A percentile compares a stretch with the other conserved stretches of the same genome.
Conservation (phyloP, 2,888 invertebrate species). For the Dolomedes plantarius region DNA sequence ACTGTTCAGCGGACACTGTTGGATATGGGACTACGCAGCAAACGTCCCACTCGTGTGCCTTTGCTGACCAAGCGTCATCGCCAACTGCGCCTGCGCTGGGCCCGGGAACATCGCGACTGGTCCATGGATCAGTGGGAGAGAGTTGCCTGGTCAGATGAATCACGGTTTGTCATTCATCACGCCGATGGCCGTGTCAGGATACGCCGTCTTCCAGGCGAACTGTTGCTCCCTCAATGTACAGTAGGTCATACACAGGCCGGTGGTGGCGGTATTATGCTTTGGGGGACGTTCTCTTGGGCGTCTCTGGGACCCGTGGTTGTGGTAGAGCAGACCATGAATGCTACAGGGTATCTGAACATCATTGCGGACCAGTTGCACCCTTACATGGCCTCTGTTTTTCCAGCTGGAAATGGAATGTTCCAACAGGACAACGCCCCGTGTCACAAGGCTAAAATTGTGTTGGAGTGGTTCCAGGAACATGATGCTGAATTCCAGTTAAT, state of each 20-base stretch:
- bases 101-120: not conserved
- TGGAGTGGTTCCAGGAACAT: not conserved
- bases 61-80: not conserved
- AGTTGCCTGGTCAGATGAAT: constrained; percentile 6
- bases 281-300: not conserved
- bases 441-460: not conserved
- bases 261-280: not conserved
- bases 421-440: not conserved
- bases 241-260: not conserved
- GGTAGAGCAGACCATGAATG: constrained; percentile 5
- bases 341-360: not conserved
- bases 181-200: not conserved
- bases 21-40: not conserved
- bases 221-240: constrained; percentile 2
- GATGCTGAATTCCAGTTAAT: no score
- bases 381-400: constrained; percentile 2
- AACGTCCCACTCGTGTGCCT: not conserved
- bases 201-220: not conserved
- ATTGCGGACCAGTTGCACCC: constrained; percentile 2
- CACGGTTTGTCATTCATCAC: not conserved
- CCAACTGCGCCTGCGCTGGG: not conserved
- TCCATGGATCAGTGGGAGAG: not conserved
- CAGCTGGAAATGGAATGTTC: not conserved
- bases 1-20: not conserved
- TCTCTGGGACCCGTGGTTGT: not conserved